Evolutionary conservation across 2,797 vertebrate genomes (phyloP).

Genomic region (Balearica regulorum): DNA sequence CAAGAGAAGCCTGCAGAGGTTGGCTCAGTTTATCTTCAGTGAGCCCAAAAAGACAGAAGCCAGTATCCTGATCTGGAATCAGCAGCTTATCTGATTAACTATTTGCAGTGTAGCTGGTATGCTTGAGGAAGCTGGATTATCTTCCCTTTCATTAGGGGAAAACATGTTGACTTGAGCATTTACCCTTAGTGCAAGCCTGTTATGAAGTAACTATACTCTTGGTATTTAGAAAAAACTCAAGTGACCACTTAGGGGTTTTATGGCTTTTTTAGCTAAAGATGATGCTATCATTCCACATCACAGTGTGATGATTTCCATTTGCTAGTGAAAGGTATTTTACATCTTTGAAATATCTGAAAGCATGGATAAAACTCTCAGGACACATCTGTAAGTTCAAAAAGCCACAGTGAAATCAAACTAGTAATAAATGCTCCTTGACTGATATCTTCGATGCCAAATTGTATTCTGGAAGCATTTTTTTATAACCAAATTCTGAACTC

Average conservation of each 20-base stretch:
- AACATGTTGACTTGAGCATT: neutral
- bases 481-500: constrained; percentile 11
- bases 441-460: neutral
- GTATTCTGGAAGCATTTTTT: constrained; percentile 26
- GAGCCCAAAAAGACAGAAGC: neutral
- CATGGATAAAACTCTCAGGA: neutral
- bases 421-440: neutral
- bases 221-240: neutral
- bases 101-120: neutral
- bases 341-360: neutral
- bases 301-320: neutral
- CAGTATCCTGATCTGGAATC: constrained; percentile 26
- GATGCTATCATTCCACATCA: neutral
- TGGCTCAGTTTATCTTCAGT: neutral
- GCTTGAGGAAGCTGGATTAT: neutral
- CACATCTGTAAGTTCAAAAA: constrained; percentile 30
- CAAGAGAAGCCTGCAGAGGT: constrained; percentile 11
- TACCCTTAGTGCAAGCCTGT: neutral
- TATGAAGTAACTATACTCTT: neutral
- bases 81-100: neutral
- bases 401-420: neutral
- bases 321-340: neutral
- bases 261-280: neutral
- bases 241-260: neutral
- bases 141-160: neutral